Evolutionary conservation across 2,888 invertebrate species (phyloP).

Genomic region (Agrypnus murinus): DNA sequence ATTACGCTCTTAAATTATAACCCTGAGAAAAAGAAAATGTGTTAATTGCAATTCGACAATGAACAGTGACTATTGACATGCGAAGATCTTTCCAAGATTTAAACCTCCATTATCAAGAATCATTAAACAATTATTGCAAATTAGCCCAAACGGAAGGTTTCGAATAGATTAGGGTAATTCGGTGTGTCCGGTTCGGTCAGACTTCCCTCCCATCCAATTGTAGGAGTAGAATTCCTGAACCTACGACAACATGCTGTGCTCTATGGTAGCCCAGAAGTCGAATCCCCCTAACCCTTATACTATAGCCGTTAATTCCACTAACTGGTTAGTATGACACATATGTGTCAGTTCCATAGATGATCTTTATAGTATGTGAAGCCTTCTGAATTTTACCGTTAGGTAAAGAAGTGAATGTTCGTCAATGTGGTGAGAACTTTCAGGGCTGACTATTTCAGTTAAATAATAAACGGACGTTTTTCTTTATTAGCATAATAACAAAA

Average conservation of each 20-base stretch:
- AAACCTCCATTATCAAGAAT: no score
- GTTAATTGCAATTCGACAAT: background rate
- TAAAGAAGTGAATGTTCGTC: no score
- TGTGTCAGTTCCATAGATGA: background rate
- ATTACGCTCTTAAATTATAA: slow-evolving; percentile 1
- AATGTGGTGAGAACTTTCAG: no score
- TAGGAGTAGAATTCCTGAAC: slow-evolving; percentile 2
- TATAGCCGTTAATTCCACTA: slow-evolving; percentile 19
- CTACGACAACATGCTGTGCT: slow-evolving; percentile 23
- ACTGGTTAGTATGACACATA: slow-evolving; percentile 18
- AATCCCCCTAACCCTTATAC: slow-evolving; percentile 27
- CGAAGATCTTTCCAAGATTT: no score
- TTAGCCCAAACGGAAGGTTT: background rate
- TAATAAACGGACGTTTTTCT: no score
- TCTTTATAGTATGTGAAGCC: background rate
- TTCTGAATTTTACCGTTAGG: no score
- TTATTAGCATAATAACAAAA: no score
- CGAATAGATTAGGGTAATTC: slow-evolving; percentile 15
- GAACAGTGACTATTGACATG: no score
- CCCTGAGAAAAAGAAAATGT: slow-evolving; percentile 8
- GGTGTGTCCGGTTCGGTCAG: background rate
- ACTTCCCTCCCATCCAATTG: slow-evolving; percentile 24
- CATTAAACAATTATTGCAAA: no score
- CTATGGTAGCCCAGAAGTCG: slow-evolving; percentile 7
- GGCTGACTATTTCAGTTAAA: no score